Percentiles rank a stretch among this genome's conserved stretches.
Evolutionary conservation across 2,113 vertebrate species (phyloP).

Genomic region (Illadopsis cleaveri): DNA sequence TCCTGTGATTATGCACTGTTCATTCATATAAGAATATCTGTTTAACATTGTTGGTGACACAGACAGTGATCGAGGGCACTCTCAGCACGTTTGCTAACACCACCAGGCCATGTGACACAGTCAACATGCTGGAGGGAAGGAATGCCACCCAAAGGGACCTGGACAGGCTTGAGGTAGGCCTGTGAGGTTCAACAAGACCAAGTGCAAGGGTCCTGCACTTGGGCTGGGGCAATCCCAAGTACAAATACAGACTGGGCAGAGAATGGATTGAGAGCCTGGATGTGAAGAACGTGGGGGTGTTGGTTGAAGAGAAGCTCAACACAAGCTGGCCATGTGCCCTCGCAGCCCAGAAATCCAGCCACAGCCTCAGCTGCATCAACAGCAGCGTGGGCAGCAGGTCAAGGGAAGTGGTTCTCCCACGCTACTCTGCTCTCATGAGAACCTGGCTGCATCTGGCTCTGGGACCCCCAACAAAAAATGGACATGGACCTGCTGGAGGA

Average conservation of each 20-base stretch:
- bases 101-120: accelerated
- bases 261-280: neutral
- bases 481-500: neutral
- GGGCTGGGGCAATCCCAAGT: neutral
- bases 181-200: accelerated
- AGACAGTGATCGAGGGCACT: accelerated
- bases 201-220: neutral
- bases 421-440: neutral
- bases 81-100: neutral
- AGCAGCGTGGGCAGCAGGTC: neutral
- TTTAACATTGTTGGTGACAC: neutral
- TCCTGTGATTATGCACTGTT: neutral
- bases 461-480: neutral
- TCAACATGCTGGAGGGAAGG: neutral
- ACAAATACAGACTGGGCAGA: neutral
- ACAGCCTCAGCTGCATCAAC: neutral
- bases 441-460: neutral
- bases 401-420: neutral
- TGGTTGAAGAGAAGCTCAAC: neutral
- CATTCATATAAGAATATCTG: neutral
- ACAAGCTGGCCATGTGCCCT: accelerated
- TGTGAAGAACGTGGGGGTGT: accelerated
- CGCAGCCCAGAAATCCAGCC: neutral
- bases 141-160: neutral
- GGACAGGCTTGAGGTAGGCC: neutral